These are phyloP conservation scores for Limosa lapponica DNA, from an alignment of 2,797 vertebrate genomes.

Conservation along the genomic window DNA sequence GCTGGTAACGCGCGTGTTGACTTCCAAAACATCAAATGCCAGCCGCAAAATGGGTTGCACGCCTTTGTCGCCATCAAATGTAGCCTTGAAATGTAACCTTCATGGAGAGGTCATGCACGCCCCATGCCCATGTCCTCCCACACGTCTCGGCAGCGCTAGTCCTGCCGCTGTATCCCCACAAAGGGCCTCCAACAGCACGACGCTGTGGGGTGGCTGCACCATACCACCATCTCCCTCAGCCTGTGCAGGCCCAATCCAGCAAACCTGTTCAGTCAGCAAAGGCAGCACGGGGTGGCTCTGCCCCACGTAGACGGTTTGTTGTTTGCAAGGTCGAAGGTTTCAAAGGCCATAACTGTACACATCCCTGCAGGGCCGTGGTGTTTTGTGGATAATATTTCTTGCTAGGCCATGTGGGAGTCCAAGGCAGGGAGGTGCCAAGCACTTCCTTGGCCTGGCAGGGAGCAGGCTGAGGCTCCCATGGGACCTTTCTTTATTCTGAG, in stretches of 20 bases:
- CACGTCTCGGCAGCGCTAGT: fast-evolving
- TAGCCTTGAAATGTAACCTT: background rate
- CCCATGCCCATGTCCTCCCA: fast-evolving
- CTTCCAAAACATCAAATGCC: background rate
- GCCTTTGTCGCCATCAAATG: fast-evolving
- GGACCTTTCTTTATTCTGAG: background rate
- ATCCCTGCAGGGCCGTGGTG: background rate
- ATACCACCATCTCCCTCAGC: fast-evolving
- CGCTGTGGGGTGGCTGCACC: fast-evolving
- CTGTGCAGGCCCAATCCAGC: background rate
- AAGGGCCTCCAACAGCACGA: background rate
- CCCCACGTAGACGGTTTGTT: fast-evolving
- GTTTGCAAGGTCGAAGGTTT: background rate
- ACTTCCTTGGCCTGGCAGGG: background rate
- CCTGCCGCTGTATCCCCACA: fast-evolving
- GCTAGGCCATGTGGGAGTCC: background rate
- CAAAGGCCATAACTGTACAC: background rate
- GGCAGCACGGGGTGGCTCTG: background rate
- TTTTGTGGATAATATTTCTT: fast-evolving
- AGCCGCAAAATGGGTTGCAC: background rate
- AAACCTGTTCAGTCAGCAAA: background rate
- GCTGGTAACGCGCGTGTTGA: fast-evolving
- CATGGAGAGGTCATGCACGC: fast-evolving
- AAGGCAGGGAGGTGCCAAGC: background rate
- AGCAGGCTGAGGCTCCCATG: background rate